Evolutionary conservation across 2,113 vertebrate genomes (phyloP).

Genomic region (Tinamus guttatus): DNA sequence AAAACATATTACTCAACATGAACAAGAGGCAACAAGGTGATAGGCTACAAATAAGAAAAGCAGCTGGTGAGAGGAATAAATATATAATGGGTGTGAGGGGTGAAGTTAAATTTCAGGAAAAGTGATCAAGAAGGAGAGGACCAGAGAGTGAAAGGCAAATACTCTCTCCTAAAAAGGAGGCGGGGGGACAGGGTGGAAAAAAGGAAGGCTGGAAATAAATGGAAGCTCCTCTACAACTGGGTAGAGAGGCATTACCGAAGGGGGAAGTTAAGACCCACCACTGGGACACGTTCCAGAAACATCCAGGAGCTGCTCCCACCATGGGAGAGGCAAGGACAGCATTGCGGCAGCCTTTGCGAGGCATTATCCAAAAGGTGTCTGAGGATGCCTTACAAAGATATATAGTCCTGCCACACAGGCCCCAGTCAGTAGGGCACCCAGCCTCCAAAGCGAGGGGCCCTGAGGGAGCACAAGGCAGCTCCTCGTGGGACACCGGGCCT

Average conservation of each 20-base stretch:
- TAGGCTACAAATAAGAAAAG: conserved; percentile 57
- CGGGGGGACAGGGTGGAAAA: no score
- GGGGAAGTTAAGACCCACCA: not conserved
- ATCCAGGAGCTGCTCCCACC: not conserved
- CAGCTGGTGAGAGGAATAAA: conserved; percentile 38
- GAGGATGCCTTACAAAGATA: not conserved
- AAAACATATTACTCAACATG: conserved; percentile 41
- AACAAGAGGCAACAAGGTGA: conserved; percentile 32
- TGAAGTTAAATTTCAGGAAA: conserved; percentile 41
- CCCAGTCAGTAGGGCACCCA: not conserved
- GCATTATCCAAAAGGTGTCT: not conserved
- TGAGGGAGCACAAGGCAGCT: not conserved
- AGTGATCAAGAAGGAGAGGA: not conserved
- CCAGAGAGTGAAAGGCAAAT: conserved; percentile 22
- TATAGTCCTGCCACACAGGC: accelerated
- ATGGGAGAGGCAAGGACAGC: not conserved
- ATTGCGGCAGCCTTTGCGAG: not conserved
- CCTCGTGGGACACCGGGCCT: not conserved
- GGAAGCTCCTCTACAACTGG: not conserved
- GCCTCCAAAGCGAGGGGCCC: not conserved
- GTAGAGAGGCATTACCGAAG: not conserved
- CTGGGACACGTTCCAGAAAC: not conserved
- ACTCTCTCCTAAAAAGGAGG: not conserved
- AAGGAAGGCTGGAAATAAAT: not conserved
- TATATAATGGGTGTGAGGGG: conserved; percentile 16